Conservation (phyloP, 2,113 vertebrate genomes). For the Mustela lutreola region DNA sequence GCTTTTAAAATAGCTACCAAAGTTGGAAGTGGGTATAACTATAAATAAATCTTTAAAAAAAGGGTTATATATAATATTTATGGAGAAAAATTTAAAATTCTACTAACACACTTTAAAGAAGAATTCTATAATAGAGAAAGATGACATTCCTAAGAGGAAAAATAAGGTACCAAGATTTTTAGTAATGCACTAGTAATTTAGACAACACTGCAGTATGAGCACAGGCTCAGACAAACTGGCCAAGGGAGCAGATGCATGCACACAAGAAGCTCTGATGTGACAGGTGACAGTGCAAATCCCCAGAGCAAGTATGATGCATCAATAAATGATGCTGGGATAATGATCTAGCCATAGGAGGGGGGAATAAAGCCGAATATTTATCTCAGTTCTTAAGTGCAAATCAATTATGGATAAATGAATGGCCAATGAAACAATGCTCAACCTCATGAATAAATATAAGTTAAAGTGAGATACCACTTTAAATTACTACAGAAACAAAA, state of each 20-base stretch:
- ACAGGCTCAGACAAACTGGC: not conserved
- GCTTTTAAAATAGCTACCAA: not conserved
- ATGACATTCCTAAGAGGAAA: not conserved
- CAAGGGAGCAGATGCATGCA: not conserved
- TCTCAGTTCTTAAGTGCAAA: not conserved
- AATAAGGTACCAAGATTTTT: not conserved
- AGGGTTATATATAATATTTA: not conserved
- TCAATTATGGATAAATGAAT: conserved; percentile 10
- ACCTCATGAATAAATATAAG: not conserved
- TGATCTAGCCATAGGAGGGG: not conserved
- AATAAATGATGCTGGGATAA: not conserved
- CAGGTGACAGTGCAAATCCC: not conserved
- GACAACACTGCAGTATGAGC: not conserved
- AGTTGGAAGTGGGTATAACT: not conserved
- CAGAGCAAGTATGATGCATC: not conserved
- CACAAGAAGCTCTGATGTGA: not conserved
- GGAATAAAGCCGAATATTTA: not conserved
- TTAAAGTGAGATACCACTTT: conserved; percentile 19
- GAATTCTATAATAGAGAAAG: not conserved
- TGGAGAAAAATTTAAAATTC: conserved; percentile 24
- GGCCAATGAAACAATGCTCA: not conserved
- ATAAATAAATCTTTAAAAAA: not conserved
- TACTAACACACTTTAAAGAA: conserved; percentile 10
- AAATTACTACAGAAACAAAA: conserved; percentile 23
- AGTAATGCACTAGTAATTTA: not conserved